Conservation (phyloP, 1,140 invertebrate genomes). For the Drosophila kurseongensis region DNA sequence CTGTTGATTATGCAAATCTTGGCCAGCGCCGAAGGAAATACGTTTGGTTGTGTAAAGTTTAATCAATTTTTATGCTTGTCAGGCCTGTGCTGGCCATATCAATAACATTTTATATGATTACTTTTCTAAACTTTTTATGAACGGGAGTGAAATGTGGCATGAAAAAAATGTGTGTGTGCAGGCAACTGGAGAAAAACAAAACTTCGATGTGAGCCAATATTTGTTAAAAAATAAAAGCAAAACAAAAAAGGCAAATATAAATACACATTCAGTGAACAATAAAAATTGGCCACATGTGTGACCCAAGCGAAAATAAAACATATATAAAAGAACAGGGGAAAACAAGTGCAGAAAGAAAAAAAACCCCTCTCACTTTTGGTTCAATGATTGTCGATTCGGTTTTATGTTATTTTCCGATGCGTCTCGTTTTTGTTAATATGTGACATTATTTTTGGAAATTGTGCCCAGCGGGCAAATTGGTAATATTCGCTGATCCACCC, state of each 20-base stretch:
- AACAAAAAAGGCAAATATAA: constrained; percentile 65
- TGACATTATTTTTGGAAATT: constrained; percentile 33
- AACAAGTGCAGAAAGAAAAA: constrained; percentile 6
- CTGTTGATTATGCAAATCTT: constrained; percentile 46
- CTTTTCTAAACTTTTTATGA: constrained; percentile 79
- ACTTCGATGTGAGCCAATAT: constrained; percentile 65
- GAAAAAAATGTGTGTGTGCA: constrained; percentile 31
- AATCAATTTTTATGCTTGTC: constrained; percentile 67
- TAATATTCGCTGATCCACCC: constrained; percentile 16
- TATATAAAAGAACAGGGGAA: constrained; percentile 24
- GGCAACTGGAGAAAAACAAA: constrained; percentile 54
- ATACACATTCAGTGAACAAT: constrained; percentile 71
- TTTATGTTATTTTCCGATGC: constrained; percentile 39
- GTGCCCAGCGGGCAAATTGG: constrained; percentile 46
- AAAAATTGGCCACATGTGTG: constrained; percentile 76
- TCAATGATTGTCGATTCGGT: constrained; percentile 65
- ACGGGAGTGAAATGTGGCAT: constrained; percentile 70
- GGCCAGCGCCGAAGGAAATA: background rate
- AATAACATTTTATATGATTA: constrained; percentile 81
- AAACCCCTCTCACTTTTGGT: constrained; percentile 2
- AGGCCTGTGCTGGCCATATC: constrained; percentile 55
- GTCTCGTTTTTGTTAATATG: constrained; percentile 54
- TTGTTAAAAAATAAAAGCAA: constrained; percentile 44
- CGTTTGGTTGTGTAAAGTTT: constrained; percentile 49
- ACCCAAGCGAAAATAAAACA: constrained; percentile 35